phyloP scores from a whole-genome alignment of 2,888 invertebrate species.

The Pristionchus japonicus region DNA sequence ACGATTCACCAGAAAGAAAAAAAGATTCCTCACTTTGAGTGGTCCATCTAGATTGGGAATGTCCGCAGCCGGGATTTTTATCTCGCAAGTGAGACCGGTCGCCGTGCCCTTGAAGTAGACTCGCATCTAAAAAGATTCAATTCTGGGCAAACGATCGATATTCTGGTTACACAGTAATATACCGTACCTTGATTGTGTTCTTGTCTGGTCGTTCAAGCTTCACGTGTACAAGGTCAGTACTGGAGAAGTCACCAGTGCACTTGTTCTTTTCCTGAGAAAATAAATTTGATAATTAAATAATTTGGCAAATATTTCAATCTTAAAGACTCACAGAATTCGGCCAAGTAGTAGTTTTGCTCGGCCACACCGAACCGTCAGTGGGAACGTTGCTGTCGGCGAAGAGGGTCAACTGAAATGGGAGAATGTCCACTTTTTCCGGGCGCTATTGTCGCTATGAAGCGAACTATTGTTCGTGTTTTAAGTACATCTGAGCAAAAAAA shows the following conservation, averaged over 20 bases:
- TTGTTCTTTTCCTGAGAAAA: no score
- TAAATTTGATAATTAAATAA: no score
- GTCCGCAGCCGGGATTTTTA: neutral
- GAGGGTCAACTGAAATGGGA: neutral
- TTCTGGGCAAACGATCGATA: neutral
- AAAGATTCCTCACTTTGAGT: neutral
- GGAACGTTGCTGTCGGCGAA: neutral
- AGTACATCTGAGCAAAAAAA: no score
- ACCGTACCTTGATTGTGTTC: neutral
- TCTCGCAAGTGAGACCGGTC: neutral
- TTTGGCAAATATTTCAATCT: no score
- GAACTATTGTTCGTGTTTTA: no score
- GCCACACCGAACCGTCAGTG: neutral
- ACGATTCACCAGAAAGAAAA: no score
- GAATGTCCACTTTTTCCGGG: neutral
- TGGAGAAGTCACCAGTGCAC: neutral
- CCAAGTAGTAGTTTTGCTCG: neutral
- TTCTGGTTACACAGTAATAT: no score
- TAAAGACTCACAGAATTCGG: no score
- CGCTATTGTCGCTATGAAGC: neutral
- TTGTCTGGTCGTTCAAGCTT: neutral
- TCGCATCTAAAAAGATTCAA: neutral
- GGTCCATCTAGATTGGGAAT: neutral
- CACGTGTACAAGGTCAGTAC: neutral
- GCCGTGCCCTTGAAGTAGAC: neutral